A percentile compares a stretch with the other conserved stretches of the same genome.
These are phyloP conservation scores for Sycophaga agraensis DNA, from an alignment of 1,140 invertebrate genomes.

Conservation along the genomic window DNA sequence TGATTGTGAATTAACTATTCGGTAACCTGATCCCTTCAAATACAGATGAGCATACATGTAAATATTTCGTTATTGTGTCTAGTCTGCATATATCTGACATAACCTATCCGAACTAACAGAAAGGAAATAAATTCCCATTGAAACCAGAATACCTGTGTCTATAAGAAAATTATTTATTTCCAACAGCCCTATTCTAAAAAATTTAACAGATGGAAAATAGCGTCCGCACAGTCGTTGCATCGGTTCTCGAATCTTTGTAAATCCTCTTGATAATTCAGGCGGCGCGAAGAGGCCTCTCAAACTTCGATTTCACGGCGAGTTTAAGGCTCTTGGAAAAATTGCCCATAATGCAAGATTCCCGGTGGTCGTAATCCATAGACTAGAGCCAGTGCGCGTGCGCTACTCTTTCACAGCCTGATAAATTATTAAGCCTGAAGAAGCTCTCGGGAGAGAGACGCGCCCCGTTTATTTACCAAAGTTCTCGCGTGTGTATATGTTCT, in stretches of 20 bases:
- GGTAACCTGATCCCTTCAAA: background rate
- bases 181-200: no score
- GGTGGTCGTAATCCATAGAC: slow-evolving; percentile 9
- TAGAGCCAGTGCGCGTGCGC: background rate
- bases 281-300: no score
- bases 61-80: slow-evolving; percentile 2
- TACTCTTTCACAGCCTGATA: slow-evolving; percentile 4
- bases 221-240: no score
- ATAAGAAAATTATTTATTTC: no score
- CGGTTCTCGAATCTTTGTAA: slow-evolving; percentile 11
- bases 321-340: slow-evolving; percentile 1
- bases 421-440: slow-evolving; percentile 14
- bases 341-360: slow-evolving; percentile 12
- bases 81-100: no score
- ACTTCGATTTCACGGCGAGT: background rate
- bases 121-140: no score
- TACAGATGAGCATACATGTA: slow-evolving; percentile 21
- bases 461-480: slow-evolving; percentile 11
- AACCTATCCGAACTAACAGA: no score
- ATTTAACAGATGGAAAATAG: no score
- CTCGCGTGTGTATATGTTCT: no score
- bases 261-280: slow-evolving; percentile 14
- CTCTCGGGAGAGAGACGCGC: background rate
- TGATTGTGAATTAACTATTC: slow-evolving; percentile 7
- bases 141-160: no score